Percentiles rank a stretch among this genome's conserved stretches.
Evolutionary conservation across 2,888 invertebrate genomes (phyloP).

Genomic region (Acanthosepion lycidas): DNA sequence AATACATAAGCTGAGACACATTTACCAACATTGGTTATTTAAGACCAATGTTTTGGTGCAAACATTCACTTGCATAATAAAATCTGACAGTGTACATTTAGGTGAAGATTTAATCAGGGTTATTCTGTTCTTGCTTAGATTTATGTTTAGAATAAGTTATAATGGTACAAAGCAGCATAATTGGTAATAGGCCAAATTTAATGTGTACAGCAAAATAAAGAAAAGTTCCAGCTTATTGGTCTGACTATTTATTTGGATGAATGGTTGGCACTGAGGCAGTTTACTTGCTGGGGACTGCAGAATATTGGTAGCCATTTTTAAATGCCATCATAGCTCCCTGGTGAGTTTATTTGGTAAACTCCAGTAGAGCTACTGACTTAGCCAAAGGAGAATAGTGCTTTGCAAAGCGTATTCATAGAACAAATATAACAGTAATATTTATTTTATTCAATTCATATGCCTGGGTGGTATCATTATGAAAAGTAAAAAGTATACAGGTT

Average conservation of each 20-base stretch:
- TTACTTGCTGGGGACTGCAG: conserved; percentile 8
- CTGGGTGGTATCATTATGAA: background rate
- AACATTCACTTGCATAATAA: no score
- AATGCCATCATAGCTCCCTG: conserved; percentile 21
- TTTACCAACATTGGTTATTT: no score
- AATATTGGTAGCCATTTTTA: conserved; percentile 9
- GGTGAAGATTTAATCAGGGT: no score
- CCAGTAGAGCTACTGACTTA: background rate
- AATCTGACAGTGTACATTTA: no score
- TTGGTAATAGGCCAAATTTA: conserved; percentile 21
- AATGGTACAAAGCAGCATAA: background rate
- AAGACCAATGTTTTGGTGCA: no score
- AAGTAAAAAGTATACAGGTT: background rate
- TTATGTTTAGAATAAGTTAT: background rate
- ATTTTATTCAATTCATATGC: background rate
- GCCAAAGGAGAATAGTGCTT: background rate
- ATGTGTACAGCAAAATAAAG: conserved; percentile 20
- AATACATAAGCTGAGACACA: no score
- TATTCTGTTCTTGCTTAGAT: no score
- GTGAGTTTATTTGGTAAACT: conserved; percentile 33
- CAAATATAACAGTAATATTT: background rate
- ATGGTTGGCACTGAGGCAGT: conserved; percentile 33
- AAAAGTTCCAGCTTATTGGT: conserved; percentile 22
- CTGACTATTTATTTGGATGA: background rate
- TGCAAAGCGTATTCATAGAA: background rate